phyloP scores from a whole-genome alignment of 2,113 vertebrate genomes.

The Nothocercus julius region DNA sequence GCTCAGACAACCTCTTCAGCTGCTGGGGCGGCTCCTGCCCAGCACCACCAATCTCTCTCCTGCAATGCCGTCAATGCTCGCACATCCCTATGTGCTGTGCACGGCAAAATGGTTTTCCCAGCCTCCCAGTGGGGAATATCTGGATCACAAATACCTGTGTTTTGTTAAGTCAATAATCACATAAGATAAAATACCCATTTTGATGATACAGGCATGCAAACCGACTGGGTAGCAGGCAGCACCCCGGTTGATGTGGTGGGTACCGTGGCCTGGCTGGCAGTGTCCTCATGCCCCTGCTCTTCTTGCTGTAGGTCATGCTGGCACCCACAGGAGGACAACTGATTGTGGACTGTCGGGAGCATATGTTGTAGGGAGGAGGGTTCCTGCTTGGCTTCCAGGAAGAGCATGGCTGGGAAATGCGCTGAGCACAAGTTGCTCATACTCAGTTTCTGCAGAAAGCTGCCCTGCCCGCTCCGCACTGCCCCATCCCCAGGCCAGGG shows the following conservation, averaged over 20 bases:
- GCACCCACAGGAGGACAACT: not conserved
- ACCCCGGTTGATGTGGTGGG: accelerated
- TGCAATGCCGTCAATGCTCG: slow-evolving; percentile 23
- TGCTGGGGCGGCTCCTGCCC: slow-evolving; percentile 18
- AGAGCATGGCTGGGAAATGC: not conserved
- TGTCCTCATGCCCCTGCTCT: accelerated
- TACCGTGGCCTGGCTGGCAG: not conserved
- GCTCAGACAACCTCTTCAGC: slow-evolving; percentile 45
- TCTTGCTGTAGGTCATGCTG: not conserved
- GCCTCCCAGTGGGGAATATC: slow-evolving; percentile 42
- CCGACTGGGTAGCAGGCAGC: not conserved
- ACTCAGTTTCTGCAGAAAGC: too few species aligned
- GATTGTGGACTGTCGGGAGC: not conserved
- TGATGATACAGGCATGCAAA: not conserved
- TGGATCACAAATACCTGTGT: slow-evolving; percentile 38
- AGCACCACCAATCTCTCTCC: not conserved
- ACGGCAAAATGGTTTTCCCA: slow-evolving; percentile 26
- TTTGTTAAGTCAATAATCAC: slow-evolving; percentile 49
- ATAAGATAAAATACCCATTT: slow-evolving; percentile 36
- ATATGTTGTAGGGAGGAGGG: accelerated
- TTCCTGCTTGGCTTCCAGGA: not conserved
- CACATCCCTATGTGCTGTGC: not conserved
- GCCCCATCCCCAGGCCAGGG: not conserved
- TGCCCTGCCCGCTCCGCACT: not conserved
- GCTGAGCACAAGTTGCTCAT: too few species aligned